A percentile compares a stretch with the other conserved stretches of the same genome.
phyloP scores from a whole-genome alignment of 1,140 invertebrate genomes.

The Cephus cinctus region DNA sequence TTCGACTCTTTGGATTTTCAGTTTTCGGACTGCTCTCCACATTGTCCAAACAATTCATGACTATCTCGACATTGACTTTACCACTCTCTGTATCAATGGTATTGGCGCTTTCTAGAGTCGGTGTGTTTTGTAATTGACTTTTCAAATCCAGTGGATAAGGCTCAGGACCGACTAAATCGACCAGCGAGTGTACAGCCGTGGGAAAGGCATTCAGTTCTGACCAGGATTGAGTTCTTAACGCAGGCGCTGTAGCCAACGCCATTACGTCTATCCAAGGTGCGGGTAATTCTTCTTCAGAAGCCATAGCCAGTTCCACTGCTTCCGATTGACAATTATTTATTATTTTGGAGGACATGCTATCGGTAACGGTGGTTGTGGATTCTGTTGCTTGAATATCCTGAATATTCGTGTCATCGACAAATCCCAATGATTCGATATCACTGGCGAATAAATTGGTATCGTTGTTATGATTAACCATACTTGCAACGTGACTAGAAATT shows the following conservation, averaged over 20 bases:
- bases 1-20: conserved; percentile 14
- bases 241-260: conserved; percentile 59
- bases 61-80: conserved; percentile 18
- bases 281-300: conserved; percentile 72
- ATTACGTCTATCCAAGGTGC: conserved; percentile 71
- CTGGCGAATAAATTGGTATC: conserved; percentile 26
- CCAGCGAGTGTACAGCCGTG: conserved; percentile 68
- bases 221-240: conserved; percentile 55
- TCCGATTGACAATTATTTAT: conserved; percentile 48
- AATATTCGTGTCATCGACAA: conserved; percentile 21
- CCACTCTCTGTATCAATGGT: conserved; percentile 21
- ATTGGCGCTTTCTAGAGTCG: background rate
- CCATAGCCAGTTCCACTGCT: conserved; percentile 68
- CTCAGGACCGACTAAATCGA: conserved; percentile 48
- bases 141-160: conserved; percentile 45
- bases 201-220: conserved; percentile 64
- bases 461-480: conserved; percentile 26
- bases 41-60: conserved; percentile 7
- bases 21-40: background rate
- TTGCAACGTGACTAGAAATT: conserved; percentile 31
- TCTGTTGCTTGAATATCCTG: conserved; percentile 11
- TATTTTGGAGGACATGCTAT: background rate
- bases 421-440: conserved; percentile 26
- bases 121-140: conserved; percentile 16
- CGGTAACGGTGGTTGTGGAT: conserved; percentile 3